Evolutionary conservation across 1,140 invertebrate genomes (phyloP), one percentile per base, ranked within the genome.

Genomic region (Ganaspis sp.): DNA sequence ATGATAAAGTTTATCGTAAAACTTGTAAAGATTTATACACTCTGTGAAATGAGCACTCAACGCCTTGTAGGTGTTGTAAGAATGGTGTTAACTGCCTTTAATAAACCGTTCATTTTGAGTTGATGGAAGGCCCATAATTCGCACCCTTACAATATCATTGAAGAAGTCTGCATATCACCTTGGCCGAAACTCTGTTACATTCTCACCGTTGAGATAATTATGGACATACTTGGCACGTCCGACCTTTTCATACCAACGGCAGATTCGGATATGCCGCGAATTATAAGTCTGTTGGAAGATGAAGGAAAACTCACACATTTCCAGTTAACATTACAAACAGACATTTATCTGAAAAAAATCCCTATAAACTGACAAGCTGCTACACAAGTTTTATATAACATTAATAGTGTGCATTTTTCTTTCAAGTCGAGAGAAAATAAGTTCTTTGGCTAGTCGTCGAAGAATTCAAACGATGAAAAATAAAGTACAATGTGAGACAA

Each of bases 71-170:
- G 64, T 23, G 58, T 23, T 64, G 58, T 12, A 40, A 40, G n/a
- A 23, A 21, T 70, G 23, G 72, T 73, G 72, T 73, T 53, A 73
- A 73, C 72, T 73, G 26, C 23, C 72, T 73, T 53, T 73, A 73
- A 73, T 73, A 38, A 73, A 53, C 72, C 72, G 72, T 54, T 21
- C 29, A 54, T 64, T 74, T 74, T 42, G 54, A 21, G 9, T 38
- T 69, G 73, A 64, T 74, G 53, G 73, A 74, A 74, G 73, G 54
- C 58, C 54, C 38, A 74, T 74, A 74, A 74, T 74, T 74, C 73
- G 38, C 19, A 4, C 40, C 37, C 17, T 72, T 49, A 64, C 58
- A 64, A 34, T 74, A 75, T 75, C 54, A 75, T 75, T 69, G 17
- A 34, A 69, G 17, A 70, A 75, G 37, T 45, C 11, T 21, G 58